Percentiles rank a stretch among this genome's conserved stretches.
Conservation (phyloP, 1,140 invertebrate species). For the Pseudoatta argentina region DNA sequence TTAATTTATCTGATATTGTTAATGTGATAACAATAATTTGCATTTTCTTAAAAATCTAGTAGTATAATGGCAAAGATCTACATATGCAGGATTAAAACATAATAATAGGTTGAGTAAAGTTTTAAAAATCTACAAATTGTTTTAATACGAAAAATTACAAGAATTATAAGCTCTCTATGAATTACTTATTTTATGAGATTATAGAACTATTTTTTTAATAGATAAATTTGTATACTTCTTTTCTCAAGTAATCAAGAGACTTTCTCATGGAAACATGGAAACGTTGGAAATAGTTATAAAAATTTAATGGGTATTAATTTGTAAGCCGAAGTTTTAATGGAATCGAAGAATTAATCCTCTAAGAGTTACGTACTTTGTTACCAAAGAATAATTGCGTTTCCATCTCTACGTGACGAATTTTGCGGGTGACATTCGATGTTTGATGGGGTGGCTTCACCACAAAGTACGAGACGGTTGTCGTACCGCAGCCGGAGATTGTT, state of each 20-base stretch:
- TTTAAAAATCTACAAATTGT: not conserved
- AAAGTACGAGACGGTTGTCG: not conserved
- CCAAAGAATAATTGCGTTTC: conserved; percentile 27
- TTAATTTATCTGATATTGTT: not conserved
- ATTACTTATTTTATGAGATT: not conserved
- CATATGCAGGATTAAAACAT: not conserved
- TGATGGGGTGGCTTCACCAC: not conserved
- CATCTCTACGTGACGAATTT: not conserved
- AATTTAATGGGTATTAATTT: not conserved
- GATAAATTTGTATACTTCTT: not conserved
- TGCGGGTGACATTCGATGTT: conserved; percentile 12
- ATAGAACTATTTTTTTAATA: not conserved
- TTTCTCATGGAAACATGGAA: not conserved
- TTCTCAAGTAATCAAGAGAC: not conserved
- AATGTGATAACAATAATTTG: not conserved
- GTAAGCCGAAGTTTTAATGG: not conserved
- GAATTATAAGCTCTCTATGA: not conserved
- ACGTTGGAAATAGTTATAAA: not conserved
- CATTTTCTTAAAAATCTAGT: not conserved
- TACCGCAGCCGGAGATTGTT: conserved; percentile 25
- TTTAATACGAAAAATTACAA: not conserved
- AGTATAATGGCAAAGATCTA: not conserved
- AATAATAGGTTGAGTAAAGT: not conserved
- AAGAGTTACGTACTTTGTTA: conserved; percentile 16
- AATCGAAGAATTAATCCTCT: conserved; percentile 11